Conservation (phyloP, 1,140 invertebrate genomes). For the Leptestheria dahalacensis region DNA sequence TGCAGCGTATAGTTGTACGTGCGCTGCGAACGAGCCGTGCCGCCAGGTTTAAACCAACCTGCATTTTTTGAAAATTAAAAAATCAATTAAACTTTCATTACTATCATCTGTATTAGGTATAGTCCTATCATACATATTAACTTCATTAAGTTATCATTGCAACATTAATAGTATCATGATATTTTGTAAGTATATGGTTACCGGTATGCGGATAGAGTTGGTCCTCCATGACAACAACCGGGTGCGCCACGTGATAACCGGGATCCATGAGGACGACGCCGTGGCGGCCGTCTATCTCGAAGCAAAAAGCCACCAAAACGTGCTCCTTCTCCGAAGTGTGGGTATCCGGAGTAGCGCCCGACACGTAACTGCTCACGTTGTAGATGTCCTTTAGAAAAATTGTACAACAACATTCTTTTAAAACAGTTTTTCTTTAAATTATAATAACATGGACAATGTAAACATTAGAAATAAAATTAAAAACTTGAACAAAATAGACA, state of each 20-base stretch:
- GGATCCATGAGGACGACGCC: conserved; percentile 71
- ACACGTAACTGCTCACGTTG: conserved; percentile 20
- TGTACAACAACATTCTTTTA: background rate
- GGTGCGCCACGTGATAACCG: conserved; percentile 72
- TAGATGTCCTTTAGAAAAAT: conserved; percentile 8
- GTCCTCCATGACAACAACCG: conserved; percentile 74
- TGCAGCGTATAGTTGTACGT: conserved; percentile 22
- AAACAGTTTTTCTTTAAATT: background rate
- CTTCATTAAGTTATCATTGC: background rate
- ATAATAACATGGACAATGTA: background rate
- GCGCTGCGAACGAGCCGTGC: background rate
- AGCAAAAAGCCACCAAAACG: conserved; percentile 60
- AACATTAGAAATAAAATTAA: background rate
- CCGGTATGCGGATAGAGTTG: conserved; percentile 67
- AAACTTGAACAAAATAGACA: background rate
- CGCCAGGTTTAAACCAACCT: conserved; percentile 16
- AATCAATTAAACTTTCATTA: background rate
- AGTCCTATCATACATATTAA: background rate
- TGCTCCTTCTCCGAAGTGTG: conserved; percentile 61
- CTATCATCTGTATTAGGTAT: background rate
- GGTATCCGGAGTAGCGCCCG: conserved; percentile 21
- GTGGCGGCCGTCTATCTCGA: conserved; percentile 48
- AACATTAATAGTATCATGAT: background rate
- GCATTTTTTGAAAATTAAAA: background rate
- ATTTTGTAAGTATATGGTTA: conserved; percentile 22